Evolutionary conservation across 2,797 vertebrate species (phyloP), one percentile per base, ranked within the genome.

Genomic region (Tokudaia tokunoshimensis): DNA sequence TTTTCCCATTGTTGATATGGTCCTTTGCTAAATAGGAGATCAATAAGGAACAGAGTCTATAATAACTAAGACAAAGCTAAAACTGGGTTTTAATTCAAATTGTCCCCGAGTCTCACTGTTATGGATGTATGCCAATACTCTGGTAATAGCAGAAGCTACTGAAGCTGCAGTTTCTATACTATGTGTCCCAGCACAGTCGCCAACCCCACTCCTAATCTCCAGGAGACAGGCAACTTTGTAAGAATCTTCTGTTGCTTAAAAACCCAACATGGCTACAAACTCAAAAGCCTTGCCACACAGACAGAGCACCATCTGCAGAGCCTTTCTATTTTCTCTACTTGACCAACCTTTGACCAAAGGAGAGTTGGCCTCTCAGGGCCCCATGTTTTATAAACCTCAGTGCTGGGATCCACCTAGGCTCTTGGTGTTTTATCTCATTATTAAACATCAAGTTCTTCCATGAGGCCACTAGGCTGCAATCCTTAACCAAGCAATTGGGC

Each of bases 1-100:
- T 13, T 19, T 0, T 3, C 72, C 57, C 9, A 61, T 0, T 75
- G 61, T 55, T 14, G 37, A 29, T 0, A 5, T 2, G 8, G 1
- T 50, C 41, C 57, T 91, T 55, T 80, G 95, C 65, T 47, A 70
- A 97, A 88, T 5, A 52, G 9, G 4, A 47, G 17, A 44, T 55
- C 2, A 8, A 7, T 14, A 57, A 52, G 57, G 15, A 75, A 11
- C n/a, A 17, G 83, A 90, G 14, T 37, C 44, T 26, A 31, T 12
- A 44, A 31, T 57, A 76, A 47, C 12, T 31, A 24, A 34, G 34
- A 50, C 70, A 63, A 37, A 80, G 4, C 59, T 67, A 67, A 90
- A 57, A n/a, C 29, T 5, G 3, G 50, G 37, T 90, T 93, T 81
- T 61, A 76, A 76, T 34, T 89, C 74, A 76, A 81, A 29, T 3